A percentile compares a stretch with the other conserved stretches of the same genome.
Conservation (phyloP, 2,888 invertebrate species). For the Orthonychiurus folsomi region DNA sequence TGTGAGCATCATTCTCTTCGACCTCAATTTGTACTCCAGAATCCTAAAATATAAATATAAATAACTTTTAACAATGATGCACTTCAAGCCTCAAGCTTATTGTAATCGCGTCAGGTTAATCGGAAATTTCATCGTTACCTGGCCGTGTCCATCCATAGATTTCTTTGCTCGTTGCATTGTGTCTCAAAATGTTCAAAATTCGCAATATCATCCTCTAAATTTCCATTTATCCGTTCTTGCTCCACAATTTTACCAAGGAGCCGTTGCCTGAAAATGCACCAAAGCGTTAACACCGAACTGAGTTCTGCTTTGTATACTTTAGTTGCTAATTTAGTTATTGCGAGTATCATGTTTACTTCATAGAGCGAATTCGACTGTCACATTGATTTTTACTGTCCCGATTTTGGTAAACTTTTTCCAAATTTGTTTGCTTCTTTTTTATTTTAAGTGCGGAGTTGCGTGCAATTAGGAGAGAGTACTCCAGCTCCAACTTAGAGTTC, state of each 20-base stretch:
- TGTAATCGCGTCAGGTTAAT: no score
- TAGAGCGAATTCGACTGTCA: not conserved
- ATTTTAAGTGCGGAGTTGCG: not conserved
- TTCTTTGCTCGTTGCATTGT: no score
- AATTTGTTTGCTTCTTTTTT: not conserved
- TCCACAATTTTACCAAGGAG: not conserved
- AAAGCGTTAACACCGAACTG: not conserved
- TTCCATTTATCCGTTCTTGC: slow-evolving; percentile 2
- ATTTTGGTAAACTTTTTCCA: not conserved
- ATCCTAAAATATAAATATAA: no score
- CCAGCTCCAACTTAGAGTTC: not conserved
- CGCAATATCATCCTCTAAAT: not conserved
- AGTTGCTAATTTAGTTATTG: not conserved
- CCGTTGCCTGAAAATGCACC: not conserved
- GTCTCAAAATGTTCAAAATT: no score
- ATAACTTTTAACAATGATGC: no score
- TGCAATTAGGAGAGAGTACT: not conserved
- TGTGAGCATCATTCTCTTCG: no score
- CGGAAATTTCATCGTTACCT: no score
- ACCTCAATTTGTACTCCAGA: no score
- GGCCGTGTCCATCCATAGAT: no score
- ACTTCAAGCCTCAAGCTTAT: no score
- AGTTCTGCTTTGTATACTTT: not conserved
- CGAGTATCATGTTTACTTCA: not conserved
- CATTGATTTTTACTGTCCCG: not conserved